phyloP scores from a whole-genome alignment of 2,113 vertebrate genomes.

The Chionodraco myersi region DNA sequence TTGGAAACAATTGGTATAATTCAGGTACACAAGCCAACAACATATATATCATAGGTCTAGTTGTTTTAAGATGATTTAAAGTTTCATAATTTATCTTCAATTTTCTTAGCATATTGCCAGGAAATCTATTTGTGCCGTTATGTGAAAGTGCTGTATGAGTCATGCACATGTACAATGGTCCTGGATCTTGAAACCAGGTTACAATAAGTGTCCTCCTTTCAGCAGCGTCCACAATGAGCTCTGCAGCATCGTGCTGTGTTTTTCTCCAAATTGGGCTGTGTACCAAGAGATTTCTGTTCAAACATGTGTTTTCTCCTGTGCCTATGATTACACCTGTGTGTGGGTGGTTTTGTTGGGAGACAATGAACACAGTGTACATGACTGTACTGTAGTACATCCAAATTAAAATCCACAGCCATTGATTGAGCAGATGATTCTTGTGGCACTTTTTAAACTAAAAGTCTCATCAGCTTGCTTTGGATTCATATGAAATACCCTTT shows the following conservation, averaged over 20 bases:
- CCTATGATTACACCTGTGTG: not conserved
- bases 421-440: not conserved
- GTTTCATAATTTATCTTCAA: no score
- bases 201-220: not conserved
- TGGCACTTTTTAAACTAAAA: not conserved
- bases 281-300: constrained; percentile 24
- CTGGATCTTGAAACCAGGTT: not conserved
- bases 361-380: constrained; percentile 14
- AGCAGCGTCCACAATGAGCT: not conserved
- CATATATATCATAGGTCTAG: no score
- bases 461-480: not conserved
- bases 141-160: not conserved
- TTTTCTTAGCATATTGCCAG: not conserved
- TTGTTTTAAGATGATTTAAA: no score
- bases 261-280: constrained; percentile 3
- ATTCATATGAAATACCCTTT: constrained; percentile 1
- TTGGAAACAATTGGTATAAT: no score
- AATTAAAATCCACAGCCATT: not conserved
- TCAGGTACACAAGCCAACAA: no score
- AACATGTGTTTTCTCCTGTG: constrained; percentile 15
- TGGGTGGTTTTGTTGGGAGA: not conserved
- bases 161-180: not conserved
- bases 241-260: not conserved
- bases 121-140: not conserved
- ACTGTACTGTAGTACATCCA: not conserved